A percentile compares a stretch with the other conserved stretches of the same genome.
phyloP scores from a whole-genome alignment of 2,888 invertebrate species.

The Synanthedon vespiformis region DNA sequence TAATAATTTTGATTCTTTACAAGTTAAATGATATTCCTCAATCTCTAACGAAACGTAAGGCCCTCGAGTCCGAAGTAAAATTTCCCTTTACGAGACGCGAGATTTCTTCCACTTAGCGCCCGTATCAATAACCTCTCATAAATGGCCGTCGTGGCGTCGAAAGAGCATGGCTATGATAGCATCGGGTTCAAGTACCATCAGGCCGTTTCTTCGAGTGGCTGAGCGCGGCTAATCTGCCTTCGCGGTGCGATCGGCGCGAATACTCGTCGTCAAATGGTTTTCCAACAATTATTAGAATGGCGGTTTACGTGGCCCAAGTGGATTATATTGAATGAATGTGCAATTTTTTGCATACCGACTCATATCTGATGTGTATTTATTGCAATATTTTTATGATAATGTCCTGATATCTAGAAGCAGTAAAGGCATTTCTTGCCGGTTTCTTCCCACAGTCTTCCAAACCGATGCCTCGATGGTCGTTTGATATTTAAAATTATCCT shows the following conservation, averaged over 20 bases:
- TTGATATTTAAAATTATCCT: no score
- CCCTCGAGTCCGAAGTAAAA: neutral
- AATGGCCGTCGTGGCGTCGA: constrained; percentile 38
- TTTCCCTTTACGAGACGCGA: constrained; percentile 5
- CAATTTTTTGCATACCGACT: neutral
- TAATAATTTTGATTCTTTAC: no score
- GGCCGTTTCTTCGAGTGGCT: constrained; percentile 20
- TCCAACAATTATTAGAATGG: constrained; percentile 20
- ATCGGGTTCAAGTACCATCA: constrained; percentile 35
- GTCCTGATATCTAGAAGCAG: no score
- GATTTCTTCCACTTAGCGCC: constrained; percentile 35
- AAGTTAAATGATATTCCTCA: neutral
- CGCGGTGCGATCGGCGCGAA: constrained; percentile 30
- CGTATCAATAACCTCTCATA: constrained; percentile 49
- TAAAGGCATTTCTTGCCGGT: no score
- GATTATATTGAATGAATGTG: neutral
- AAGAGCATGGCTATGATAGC: constrained; percentile 40
- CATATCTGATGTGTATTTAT: no score
- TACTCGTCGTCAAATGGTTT: neutral
- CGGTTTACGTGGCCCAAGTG: constrained; percentile 7
- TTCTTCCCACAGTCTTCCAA: no score
- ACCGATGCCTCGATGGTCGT: no score
- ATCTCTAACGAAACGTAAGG: neutral
- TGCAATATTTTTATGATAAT: no score
- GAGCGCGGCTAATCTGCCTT: constrained; percentile 59